phyloP scores from a whole-genome alignment of 30 jellyfish, hydroid and myxozoan species.

The Hydra vulgaris region DNA sequence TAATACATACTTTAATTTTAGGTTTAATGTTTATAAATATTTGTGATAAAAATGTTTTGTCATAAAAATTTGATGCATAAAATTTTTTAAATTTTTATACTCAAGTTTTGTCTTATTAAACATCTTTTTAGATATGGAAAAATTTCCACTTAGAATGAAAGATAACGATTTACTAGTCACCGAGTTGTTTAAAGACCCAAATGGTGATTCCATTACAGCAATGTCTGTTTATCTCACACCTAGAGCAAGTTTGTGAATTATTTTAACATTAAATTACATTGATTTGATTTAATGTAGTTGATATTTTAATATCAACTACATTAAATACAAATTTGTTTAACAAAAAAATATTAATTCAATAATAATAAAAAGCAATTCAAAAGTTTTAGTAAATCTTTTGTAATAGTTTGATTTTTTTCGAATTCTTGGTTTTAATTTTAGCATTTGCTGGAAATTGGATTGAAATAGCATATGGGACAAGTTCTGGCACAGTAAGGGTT shows the following conservation, averaged over 20 bases:
- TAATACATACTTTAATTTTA: too few relatives aligned
- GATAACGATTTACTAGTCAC: constrained; percentile 94
- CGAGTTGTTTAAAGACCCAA: constrained; percentile 81
- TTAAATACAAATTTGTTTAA: too few relatives aligned
- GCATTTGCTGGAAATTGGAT: constrained; percentile 91
- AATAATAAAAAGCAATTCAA: too few relatives aligned
- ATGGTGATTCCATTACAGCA: constrained; percentile 94
- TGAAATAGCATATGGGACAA: constrained; percentile 97
- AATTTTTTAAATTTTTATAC: neutral
- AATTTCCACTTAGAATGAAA: constrained; percentile 92
- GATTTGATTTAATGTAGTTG: neutral
- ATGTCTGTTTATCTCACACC: constrained; percentile 89
- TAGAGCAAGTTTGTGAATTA: constrained; percentile 62
- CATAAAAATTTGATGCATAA: too few relatives aligned
- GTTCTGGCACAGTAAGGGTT: constrained; percentile 86
- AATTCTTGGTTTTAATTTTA: too few relatives aligned
- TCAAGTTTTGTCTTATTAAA: neutral
- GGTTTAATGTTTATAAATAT: too few relatives aligned
- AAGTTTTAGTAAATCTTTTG: too few relatives aligned
- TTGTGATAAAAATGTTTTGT: too few relatives aligned
- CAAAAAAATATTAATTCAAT: too few relatives aligned
- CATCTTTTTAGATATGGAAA: constrained; percentile 69
- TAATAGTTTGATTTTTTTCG: too few relatives aligned
- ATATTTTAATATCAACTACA: too few relatives aligned
- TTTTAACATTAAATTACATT: neutral